Base-by-base conservation (phyloP, 2,797 vertebrate species). In the Potorous gilbertii region DNA sequence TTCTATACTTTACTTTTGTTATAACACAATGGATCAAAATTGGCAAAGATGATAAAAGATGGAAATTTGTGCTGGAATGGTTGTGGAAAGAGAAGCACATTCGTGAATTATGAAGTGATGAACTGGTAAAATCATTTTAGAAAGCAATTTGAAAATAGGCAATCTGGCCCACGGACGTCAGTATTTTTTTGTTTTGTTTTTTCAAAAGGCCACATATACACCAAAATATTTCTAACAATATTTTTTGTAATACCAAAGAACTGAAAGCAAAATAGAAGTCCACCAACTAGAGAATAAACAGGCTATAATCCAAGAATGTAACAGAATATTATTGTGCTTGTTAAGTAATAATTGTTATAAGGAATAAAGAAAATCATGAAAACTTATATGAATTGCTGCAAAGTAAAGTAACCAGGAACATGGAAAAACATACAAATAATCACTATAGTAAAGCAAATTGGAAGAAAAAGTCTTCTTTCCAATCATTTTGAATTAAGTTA, bases 401-500 rank as follows among this genome's bases (percentile, higher is more conserved):
- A 46, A 74, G 62, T 74, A 74, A 66, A 66, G 11, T 5, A 66
- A n/a, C 34, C 34, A 74, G 66, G 29, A 74, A 40, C 34, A 5
- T 40, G n/a, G 18, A 74, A 40, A 74, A 74, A 5, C 18, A 46
- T 40, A 81, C 66, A 81, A 21, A 40, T 1, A n/a, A 66, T 66
- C 34, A 66, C 62, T 18, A 28, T 46, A 91, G 4, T 27, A 54
- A 55, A 29, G 29, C 9, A 93, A 27, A 52, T 18, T 54, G 74
- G 40, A 94, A 52, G n/a, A 66, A 62, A 91, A 92, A 62, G 28
- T 10, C 50, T 54, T 89, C 0, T 95, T 91, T 91, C 52, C 89
- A 90, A 92, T 56, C 34, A 93, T 87, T 27, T 18, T 95, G 93
- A 56, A 93, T 95, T 92, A 95, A 90, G 50, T 29, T 89, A 81